phyloP scores from a whole-genome alignment of 30 jellyfish, hydroid and myxozoan genomes.

The Turritopsis rubra region DNA sequence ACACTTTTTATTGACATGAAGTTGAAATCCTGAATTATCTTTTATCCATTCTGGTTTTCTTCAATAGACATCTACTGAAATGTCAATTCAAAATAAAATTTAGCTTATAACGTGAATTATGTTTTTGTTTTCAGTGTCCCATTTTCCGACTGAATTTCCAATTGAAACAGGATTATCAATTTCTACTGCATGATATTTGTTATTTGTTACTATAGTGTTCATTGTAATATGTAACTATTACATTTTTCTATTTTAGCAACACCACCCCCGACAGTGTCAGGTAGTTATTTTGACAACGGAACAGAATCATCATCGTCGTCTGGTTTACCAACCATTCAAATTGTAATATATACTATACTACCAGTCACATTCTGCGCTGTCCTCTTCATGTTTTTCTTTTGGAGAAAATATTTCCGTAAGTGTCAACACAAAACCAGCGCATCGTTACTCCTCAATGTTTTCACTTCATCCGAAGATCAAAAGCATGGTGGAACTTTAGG shows the following conservation, averaged over 20 bases:
- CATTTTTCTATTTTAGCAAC: slow-evolving; percentile 64
- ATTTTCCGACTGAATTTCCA: no score
- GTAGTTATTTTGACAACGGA: not conserved
- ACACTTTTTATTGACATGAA: no score
- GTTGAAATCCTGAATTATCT: no score
- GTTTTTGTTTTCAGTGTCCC: no score
- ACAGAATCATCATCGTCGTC: not conserved
- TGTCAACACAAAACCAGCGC: not conserved
- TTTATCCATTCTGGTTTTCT: no score
- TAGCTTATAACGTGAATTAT: no score
- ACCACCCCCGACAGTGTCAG: slow-evolving; percentile 66
- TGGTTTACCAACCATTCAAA: not conserved
- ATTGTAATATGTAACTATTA: no score
- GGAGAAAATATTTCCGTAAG: not conserved
- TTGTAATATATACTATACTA: not conserved
- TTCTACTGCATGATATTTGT: no score
- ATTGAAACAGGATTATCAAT: no score
- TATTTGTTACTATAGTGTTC: no score
- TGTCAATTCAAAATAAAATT: no score
- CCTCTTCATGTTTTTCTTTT: not conserved
- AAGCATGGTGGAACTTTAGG: not conserved
- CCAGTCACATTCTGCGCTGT: not conserved
- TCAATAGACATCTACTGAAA: no score
- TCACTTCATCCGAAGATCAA: not conserved
- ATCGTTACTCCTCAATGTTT: not conserved